Conservation (phyloP, 2,888 invertebrate genomes). For the Steinernema carpocapsae region DNA sequence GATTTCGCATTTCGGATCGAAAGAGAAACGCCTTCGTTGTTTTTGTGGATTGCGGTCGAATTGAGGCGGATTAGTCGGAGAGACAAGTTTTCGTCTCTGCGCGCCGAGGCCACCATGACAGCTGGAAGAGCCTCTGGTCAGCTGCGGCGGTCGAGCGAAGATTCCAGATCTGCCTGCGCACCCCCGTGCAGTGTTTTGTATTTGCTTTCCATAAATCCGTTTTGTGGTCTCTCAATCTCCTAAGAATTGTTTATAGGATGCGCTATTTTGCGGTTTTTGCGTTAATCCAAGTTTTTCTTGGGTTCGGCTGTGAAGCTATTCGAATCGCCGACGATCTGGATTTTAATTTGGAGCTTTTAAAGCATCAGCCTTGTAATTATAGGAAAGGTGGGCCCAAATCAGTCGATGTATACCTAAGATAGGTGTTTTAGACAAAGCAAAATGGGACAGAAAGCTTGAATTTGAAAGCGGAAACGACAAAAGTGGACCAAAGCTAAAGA, state of each 20-base stretch:
- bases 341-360: conserved; percentile 64
- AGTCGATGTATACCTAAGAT: background rate
- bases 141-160: background rate
- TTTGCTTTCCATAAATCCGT: conserved; percentile 25
- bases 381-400: conserved; percentile 41
- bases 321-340: conserved; percentile 62
- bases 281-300: background rate
- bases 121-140: conserved; percentile 13
- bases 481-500: conserved; percentile 61
- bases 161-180: conserved; percentile 3
- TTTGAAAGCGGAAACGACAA: conserved; percentile 63
- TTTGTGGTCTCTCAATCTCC: background rate
- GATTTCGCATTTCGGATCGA: background rate
- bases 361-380: conserved; percentile 65
- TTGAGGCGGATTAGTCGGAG: background rate
- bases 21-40: background rate
- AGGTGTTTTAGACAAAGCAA: conserved; percentile 49
- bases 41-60: background rate
- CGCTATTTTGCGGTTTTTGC: background rate
- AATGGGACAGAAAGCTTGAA: conserved; percentile 66
- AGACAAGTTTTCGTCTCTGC: conserved; percentile 20
- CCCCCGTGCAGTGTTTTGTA: conserved; percentile 20
- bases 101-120: background rate
- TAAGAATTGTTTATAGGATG: background rate
- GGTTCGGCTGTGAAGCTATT: conserved; percentile 9